These are phyloP conservation scores for Cremastinae sp. DNA, from an alignment of 2,888 invertebrate genomes.

Conservation along the genomic window DNA sequence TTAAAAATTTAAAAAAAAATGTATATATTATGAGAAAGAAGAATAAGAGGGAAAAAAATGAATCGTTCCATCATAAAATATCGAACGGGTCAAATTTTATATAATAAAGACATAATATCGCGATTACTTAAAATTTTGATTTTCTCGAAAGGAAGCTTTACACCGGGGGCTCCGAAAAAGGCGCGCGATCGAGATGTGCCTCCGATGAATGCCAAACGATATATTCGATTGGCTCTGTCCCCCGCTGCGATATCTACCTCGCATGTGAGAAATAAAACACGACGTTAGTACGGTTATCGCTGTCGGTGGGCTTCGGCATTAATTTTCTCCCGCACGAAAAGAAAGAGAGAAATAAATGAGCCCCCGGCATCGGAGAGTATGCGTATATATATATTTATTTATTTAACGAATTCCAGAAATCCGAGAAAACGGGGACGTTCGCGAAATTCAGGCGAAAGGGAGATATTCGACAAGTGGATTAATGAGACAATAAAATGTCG, in stretches of 20 bases:
- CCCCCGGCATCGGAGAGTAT: slow-evolving; percentile 9
- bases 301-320: slow-evolving; percentile 55
- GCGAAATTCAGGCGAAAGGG: not conserved
- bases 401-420: not conserved
- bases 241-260: slow-evolving; percentile 56
- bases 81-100: slow-evolving; percentile 7
- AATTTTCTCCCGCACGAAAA: slow-evolving; percentile 30
- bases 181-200: slow-evolving; percentile 26
- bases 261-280: slow-evolving; percentile 55
- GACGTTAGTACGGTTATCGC: slow-evolving; percentile 50
- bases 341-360: not conserved
- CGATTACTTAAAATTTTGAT: slow-evolving; percentile 50
- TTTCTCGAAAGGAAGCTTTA: slow-evolving; percentile 35
- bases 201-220: slow-evolving; percentile 18
- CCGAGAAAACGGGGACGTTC: not conserved
- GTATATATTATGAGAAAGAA: slow-evolving; percentile 8
- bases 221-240: slow-evolving; percentile 51
- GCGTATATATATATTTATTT: not conserved
- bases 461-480: slow-evolving; percentile 9
- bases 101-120: slow-evolving; percentile 1
- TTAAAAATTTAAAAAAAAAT: slow-evolving; percentile 50
- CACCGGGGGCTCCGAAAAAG: not conserved
- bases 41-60: not conserved
- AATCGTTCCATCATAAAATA: not conserved
- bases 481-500: slow-evolving; percentile 24